Evolutionary conservation across 2,888 invertebrate genomes (phyloP).

Genomic region (Corbicula japonica): DNA sequence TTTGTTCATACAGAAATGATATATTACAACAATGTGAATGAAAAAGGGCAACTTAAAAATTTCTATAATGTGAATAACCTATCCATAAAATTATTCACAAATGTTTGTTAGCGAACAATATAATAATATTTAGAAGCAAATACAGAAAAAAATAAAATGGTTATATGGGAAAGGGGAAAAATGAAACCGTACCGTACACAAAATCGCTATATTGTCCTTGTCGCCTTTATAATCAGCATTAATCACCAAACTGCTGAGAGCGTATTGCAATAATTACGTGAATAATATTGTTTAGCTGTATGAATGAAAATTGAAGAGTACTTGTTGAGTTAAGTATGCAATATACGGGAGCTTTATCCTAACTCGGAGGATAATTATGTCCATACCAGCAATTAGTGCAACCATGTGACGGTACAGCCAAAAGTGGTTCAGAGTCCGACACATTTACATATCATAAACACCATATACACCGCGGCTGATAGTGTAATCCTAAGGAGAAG

Average conservation of each 20-base stretch:
- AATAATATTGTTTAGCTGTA: constrained; percentile 46
- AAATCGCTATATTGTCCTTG: neutral
- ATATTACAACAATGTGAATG: too few species aligned
- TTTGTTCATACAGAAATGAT: too few species aligned
- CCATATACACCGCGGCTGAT: too few species aligned
- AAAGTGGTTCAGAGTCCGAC: constrained; percentile 58
- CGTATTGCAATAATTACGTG: too few species aligned
- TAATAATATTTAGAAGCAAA: too few species aligned
- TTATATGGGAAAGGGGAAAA: constrained; percentile 3
- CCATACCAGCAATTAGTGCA: constrained; percentile 53
- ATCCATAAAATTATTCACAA: too few species aligned
- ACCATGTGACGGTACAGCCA: constrained; percentile 55
- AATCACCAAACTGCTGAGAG: constrained; percentile 24
- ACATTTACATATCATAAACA: constrained; percentile 31
- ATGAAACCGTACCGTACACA: constrained; percentile 13
- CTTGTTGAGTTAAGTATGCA: constrained; percentile 35
- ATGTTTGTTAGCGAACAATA: too few species aligned
- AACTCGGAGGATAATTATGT: constrained; percentile 40
- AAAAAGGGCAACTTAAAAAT: too few species aligned
- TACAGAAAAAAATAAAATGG: neutral
- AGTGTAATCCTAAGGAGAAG: too few species aligned
- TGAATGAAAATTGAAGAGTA: constrained; percentile 25
- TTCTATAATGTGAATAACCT: too few species aligned
- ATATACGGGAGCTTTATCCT: constrained; percentile 40
- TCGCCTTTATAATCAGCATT: constrained; percentile 9